Percentiles rank a stretch among this genome's conserved stretches.
Evolutionary conservation across 2,797 vertebrate species (phyloP).

Genomic region (Steatocranus sp.): DNA sequence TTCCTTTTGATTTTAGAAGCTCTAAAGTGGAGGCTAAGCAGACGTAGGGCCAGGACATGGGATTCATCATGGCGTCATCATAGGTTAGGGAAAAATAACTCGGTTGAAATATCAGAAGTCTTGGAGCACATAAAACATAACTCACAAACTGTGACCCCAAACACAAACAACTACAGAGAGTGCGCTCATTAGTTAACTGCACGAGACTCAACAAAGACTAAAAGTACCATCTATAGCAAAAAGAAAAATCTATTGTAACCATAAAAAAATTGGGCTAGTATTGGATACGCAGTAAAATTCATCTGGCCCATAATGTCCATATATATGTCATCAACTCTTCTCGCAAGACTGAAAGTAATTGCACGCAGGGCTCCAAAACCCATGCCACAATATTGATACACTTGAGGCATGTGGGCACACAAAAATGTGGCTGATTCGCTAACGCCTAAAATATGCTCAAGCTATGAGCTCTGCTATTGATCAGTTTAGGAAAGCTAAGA

Average conservation of each 20-base stretch:
- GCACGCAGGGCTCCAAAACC: constrained; percentile 8
- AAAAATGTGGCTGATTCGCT: constrained; percentile 8
- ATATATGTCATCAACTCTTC: constrained; percentile 50
- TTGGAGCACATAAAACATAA: constrained; percentile 15
- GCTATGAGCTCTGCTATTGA: constrained; percentile 23
- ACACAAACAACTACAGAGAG: constrained; percentile 3
- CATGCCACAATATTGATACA: constrained; percentile 40
- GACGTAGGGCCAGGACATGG: constrained; percentile 2
- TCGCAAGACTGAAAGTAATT: constrained; percentile 46
- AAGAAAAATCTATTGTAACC: constrained; percentile 2
- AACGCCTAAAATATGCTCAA: constrained; percentile 16
- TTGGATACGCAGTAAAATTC: not conserved
- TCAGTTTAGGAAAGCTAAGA: not conserved
- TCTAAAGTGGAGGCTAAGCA: constrained; percentile 23
- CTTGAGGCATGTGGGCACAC: constrained; percentile 1
- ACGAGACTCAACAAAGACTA: not conserved
- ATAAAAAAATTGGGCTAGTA: constrained; percentile 12
- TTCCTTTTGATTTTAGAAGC: constrained; percentile 38
- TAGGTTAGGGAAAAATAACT: constrained; percentile 4
- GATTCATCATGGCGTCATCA: constrained; percentile 46
- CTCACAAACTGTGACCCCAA: constrained; percentile 17
- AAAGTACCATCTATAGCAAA: not conserved
- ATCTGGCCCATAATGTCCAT: constrained; percentile 29
- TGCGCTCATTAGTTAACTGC: not conserved
- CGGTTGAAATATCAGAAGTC: constrained; percentile 31